These are phyloP conservation scores for Drosophila sp. DNA, from an alignment of 1,140 invertebrate genomes.

Conservation along the genomic window DNA sequence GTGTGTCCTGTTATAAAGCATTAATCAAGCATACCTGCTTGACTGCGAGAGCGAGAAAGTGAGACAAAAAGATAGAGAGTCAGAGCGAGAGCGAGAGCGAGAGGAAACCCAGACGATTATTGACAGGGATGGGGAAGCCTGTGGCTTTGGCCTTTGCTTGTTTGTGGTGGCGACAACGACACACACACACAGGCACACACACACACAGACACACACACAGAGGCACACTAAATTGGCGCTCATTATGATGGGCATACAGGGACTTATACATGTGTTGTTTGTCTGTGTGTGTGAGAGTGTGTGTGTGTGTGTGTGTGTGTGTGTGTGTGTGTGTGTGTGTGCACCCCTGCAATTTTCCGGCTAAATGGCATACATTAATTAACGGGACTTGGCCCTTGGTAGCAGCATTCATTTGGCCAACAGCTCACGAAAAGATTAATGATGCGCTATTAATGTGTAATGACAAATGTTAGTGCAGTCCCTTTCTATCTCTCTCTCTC, in stretches of 20 bases:
- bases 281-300: slow-evolving; percentile 31
- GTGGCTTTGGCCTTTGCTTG: slow-evolving; percentile 76
- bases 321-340: slow-evolving; percentile 39
- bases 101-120: slow-evolving; percentile 13
- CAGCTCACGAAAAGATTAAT: slow-evolving; percentile 79
- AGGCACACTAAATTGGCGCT: slow-evolving; percentile 75
- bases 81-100: background rate
- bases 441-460: slow-evolving; percentile 82
- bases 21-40: slow-evolving; percentile 83
- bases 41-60: slow-evolving; percentile 37
- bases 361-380: slow-evolving; percentile 84
- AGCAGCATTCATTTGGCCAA: slow-evolving; percentile 58
- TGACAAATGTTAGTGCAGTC: slow-evolving; percentile 79
- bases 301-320: slow-evolving; percentile 27
- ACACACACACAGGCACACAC: slow-evolving; percentile 40
- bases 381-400: slow-evolving; percentile 68
- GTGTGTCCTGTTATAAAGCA: slow-evolving; percentile 75
- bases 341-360: slow-evolving; percentile 79
- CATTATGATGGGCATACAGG: slow-evolving; percentile 72
- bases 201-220: slow-evolving; percentile 42
- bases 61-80: background rate
- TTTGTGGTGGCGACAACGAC: slow-evolving; percentile 74
- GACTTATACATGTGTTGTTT: slow-evolving; percentile 21
- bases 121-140: slow-evolving; percentile 19
- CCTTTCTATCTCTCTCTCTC: background rate